Evolutionary conservation across 1,140 invertebrate species (phyloP), one percentile per base, ranked within the genome.

Genomic region (Saccostrea echinata): DNA sequence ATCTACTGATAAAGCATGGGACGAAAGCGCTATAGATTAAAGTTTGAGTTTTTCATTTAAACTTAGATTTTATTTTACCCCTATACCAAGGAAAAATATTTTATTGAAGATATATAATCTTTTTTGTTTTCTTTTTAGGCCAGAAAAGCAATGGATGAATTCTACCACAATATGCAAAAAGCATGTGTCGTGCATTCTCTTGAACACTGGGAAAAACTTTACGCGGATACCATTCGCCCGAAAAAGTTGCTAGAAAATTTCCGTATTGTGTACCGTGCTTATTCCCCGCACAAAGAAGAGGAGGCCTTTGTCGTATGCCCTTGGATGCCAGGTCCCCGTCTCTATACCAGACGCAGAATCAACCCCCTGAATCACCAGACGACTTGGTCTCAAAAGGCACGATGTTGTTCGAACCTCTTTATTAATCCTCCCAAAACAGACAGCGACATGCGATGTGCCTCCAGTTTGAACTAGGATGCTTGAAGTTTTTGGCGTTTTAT

Each of bases 121-220:
- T 55, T 11, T n/a, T 84, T 30, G 43, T 55, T 76, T 24, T 84
- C 24, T 8, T 86, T 68, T 24, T 8, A 92, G 90, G 90, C 87
- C 21, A 86, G 83, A n/a, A 21, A 87, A 68, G 89, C 89, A 2
- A 83, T 92, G 43, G 86, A 90, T 84, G 87, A 87, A 4, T 92
- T 92, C 68, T 92, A 92, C 71, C 64, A 88, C 11, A 89, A 90
- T 27, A 57, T 92, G 86, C 81, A 90, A 61, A 87, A 90, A 61
- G 86, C 81, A n/a, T 81, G 64, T 24, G 90, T 92, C 11, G 35
- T 57, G 13, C 90, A 88, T 86, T 88, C 90, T 4, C 89, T 71
- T 24, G 89, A 91, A 30, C 88, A 92, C 84, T 92, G 92, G 92
- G 91, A 91, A 43, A 84, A 84, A n/a, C 80, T 92, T 16, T 91